A percentile compares a stretch with the other conserved stretches of the same genome.
Conservation (phyloP, 1,140 invertebrate genomes). For the Panulirus ornatus region DNA sequence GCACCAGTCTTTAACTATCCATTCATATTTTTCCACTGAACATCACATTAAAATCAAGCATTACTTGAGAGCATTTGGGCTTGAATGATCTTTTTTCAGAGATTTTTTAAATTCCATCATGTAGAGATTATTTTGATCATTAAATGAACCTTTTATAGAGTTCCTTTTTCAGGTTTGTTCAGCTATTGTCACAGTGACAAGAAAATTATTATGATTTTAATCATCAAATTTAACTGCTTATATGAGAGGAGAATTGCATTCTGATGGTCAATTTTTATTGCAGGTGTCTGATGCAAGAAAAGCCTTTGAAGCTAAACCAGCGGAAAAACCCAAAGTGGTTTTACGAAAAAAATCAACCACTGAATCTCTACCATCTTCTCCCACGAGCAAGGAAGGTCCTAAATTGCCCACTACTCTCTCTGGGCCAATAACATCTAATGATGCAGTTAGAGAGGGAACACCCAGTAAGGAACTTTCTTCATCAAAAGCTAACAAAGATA, state of each 20-base stretch:
- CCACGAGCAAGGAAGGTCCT: constrained; percentile 51
- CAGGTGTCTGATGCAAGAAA: constrained; percentile 77
- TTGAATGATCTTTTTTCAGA: too few relatives aligned
- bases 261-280: constrained; percentile 21
- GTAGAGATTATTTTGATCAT: too few relatives aligned
- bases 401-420: constrained; percentile 42
- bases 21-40: too few relatives aligned
- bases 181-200: too few relatives aligned
- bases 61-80: too few relatives aligned
- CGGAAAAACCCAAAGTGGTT: constrained; percentile 63
- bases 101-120: too few relatives aligned
- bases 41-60: too few relatives aligned
- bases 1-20: too few relatives aligned
- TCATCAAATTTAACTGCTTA: too few relatives aligned
- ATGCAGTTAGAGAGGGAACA: constrained; percentile 9
- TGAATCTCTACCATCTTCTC: constrained; percentile 51
- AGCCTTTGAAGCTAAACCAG: constrained; percentile 76
- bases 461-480: constrained; percentile 12
- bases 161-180: too few relatives aligned
- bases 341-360: constrained; percentile 46
- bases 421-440: constrained; percentile 41
- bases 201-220: too few relatives aligned
- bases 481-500: constrained; percentile 31
- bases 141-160: too few relatives aligned
- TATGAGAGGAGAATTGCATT: neutral